Evolutionary conservation across 2,113 vertebrate genomes (phyloP), one percentile per base, ranked within the genome.

Genomic region (Oryzias curvinotus): DNA sequence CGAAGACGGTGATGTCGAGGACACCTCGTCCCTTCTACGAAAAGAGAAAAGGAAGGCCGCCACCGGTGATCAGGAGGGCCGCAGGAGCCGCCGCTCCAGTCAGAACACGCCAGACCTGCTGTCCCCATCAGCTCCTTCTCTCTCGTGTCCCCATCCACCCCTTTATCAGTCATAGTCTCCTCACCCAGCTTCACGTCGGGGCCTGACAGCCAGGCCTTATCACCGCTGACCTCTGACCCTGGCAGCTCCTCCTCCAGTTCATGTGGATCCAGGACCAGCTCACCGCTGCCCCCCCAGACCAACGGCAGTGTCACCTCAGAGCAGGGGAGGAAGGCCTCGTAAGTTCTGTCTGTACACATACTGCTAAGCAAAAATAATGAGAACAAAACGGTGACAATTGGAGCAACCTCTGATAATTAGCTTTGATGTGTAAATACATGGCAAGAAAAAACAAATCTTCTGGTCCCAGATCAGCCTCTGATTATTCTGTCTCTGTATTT

Each of bases 1-100:
- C 0, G 97, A 98, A 81, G 97, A 99, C 0, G 96, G 75, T 0
- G 88, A 93, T 1, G 12, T 76, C 0, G 95, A 95, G 0, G 95
- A 96, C 64, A 81, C 71, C 0, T 41, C 84, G 3, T 4, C 43
- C 0, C 89, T 86, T 8, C 62, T 83, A 1, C 95, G 95, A 17
- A 95, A 94, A 69, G 95, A 98, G 30, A 81, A 96, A 4, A 87
- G 95, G 43, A 98, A 94, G 54, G 80, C 77, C 0, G 74, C 91
- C 0, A 18, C 70, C 4, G 25, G 60, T 1, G 94, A 93, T 0
- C 94, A 95, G 0, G 96, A 98, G 16, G 92, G 88, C 8, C 87
- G 94, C 1, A 92, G 86, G 12, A 93, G 88, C 21, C 92, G 94
- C 19, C 71, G 93, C 21, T 86, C 95, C 13, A 85, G 88, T 3